A percentile compares a stretch with the other conserved stretches of the same genome.
Evolutionary conservation across 2,888 invertebrate genomes (phyloP).

Genomic region (Tetramorium bicarinatum): DNA sequence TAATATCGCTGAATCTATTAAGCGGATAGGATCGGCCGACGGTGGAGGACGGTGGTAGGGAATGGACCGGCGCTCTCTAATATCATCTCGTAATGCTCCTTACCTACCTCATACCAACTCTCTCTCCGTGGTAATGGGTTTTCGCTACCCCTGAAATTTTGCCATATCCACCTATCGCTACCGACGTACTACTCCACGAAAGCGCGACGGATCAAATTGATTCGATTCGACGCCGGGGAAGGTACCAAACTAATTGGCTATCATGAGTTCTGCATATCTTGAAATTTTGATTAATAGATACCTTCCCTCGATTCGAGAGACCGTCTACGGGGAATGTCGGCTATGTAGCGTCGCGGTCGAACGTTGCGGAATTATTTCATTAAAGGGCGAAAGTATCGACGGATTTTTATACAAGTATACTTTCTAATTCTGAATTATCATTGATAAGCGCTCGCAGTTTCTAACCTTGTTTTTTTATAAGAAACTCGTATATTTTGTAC

Average conservation of each 20-base stretch:
- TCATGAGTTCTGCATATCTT: slow-evolving; percentile 49
- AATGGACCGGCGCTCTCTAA: slow-evolving; percentile 71
- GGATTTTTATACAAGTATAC: not conserved
- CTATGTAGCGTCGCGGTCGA: slow-evolving; percentile 4
- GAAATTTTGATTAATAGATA: slow-evolving; percentile 56
- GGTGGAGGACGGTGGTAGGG: slow-evolving; percentile 32
- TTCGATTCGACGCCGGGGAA: slow-evolving; percentile 46
- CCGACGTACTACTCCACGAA: slow-evolving; percentile 35
- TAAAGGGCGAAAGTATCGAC: not conserved
- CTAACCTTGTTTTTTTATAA: not conserved
- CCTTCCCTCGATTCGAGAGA: slow-evolving; percentile 17
- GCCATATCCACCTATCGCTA: slow-evolving; percentile 54
- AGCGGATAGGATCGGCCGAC: slow-evolving; percentile 76
- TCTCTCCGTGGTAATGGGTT: slow-evolving; percentile 68
- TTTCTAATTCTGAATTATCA: not conserved
- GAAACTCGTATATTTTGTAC: not conserved
- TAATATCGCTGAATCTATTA: slow-evolving; percentile 82
- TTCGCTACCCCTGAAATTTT: slow-evolving; percentile 70
- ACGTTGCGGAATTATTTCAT: not conserved
- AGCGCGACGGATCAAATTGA: slow-evolving; percentile 54
- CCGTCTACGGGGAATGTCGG: slow-evolving; percentile 18
- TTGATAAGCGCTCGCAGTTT: not conserved
- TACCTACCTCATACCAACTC: slow-evolving; percentile 59
- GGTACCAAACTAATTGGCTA: slow-evolving; percentile 53
- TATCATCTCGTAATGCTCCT: slow-evolving; percentile 79